Evolutionary conservation across 2,113 vertebrate genomes (phyloP).

Genomic region (Ifrita kowaldi): DNA sequence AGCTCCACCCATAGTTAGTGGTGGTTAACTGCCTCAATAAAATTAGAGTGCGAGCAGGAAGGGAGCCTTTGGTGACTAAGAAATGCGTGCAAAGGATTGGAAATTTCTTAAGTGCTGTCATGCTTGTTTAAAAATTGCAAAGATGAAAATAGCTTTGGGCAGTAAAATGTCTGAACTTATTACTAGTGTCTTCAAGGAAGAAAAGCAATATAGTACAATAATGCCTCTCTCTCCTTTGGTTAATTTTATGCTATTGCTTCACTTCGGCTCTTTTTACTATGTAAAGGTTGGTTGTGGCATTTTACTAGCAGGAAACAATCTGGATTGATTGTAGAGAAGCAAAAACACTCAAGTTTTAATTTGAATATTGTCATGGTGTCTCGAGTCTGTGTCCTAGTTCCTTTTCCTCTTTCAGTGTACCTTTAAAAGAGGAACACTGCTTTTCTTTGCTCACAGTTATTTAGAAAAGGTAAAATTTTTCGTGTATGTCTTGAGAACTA

Average conservation of each 20-base stretch:
- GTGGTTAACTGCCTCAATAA: background rate
- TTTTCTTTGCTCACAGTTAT: background rate
- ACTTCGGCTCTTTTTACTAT: background rate
- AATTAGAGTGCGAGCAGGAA: background rate
- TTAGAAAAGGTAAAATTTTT: background rate
- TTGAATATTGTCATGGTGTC: background rate
- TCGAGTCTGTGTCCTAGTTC: background rate
- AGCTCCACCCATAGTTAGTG: background rate
- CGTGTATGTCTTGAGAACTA: background rate
- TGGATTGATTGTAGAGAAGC: background rate
- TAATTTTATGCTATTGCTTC: background rate
- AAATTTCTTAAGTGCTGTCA: background rate
- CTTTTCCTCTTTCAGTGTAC: background rate
- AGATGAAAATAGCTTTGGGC: background rate
- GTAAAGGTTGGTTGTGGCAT: rapidly evolving
- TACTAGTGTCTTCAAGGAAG: background rate
- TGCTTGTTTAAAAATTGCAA: background rate
- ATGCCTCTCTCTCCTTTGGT: background rate
- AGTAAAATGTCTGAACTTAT: background rate
- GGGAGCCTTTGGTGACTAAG: conserved; percentile 9
- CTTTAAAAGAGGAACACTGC: background rate
- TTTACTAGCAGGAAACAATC: background rate
- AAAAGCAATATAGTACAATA: background rate
- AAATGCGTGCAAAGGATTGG: background rate
- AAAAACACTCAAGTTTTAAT: background rate